Percentiles rank a stretch among this genome's conserved stretches.
Evolutionary conservation across 2,113 vertebrate genomes (phyloP).

Genomic region (Piaya cayana): DNA sequence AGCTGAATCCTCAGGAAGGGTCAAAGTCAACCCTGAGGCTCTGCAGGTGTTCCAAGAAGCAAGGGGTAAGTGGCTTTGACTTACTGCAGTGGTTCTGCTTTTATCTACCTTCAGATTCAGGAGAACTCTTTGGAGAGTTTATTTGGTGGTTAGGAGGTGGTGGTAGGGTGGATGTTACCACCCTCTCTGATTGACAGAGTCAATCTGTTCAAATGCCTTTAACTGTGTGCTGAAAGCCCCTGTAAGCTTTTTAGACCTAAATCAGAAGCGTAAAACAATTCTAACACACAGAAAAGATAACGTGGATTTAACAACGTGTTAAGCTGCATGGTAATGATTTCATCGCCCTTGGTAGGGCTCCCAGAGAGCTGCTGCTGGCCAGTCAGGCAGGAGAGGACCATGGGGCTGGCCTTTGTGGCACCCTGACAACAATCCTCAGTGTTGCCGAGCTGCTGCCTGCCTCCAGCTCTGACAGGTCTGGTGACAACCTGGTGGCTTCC

Average conservation of each 20-base stretch:
- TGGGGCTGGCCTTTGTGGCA: background rate
- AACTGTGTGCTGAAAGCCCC: background rate
- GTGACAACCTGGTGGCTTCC: background rate
- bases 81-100: background rate
- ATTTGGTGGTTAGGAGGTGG: background rate
- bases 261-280: background rate
- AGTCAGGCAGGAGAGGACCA: background rate
- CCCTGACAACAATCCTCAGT: background rate
- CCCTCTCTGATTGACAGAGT: background rate
- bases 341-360: background rate
- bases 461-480: background rate
- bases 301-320: background rate
- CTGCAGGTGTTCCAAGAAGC: slow-evolving; percentile 85
- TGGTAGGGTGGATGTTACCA: background rate
- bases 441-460: background rate
- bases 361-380: background rate
- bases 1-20: slow-evolving; percentile 74
- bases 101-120: background rate
- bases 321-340: background rate
- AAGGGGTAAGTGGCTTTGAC: slow-evolving; percentile 80
- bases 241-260: background rate
- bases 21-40: slow-evolving; percentile 86
- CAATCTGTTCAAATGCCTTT: background rate
- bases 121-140: background rate
- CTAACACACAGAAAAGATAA: background rate